phyloP scores from a whole-genome alignment of 1,140 invertebrate genomes.

The Phymorhynchus buccinoides region DNA sequence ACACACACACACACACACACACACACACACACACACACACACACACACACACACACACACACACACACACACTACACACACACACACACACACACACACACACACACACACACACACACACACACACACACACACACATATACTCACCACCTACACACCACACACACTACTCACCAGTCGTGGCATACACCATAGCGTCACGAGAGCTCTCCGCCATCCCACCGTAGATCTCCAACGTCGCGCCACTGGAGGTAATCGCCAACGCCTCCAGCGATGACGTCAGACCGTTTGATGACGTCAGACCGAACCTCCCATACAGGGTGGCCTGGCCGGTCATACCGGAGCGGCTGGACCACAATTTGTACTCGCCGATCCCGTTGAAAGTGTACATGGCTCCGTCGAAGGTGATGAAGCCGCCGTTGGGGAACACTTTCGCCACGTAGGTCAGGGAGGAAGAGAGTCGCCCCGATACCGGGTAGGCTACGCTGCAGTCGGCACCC shows the following conservation, averaged over 20 bases:
- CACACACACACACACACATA: slow-evolving; percentile 4
- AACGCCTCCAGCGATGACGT: neutral
- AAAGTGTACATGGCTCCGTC: neutral
- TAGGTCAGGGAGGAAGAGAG: neutral
- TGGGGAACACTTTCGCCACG: neutral
- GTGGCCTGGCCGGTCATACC: neutral
- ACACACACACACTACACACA: too few relatives aligned
- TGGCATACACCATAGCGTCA: neutral
- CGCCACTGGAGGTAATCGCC: neutral
- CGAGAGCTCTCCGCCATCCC: neutral
- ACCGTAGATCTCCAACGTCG: neutral
- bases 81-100: neutral
- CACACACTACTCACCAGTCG: neutral
- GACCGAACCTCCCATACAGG: neutral
- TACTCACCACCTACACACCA: neutral
- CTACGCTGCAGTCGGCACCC: neutral
- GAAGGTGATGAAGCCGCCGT: slow-evolving; percentile 4
- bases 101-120: slow-evolving; percentile 17
- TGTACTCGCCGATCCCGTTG: slow-evolving; percentile 11
- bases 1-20: slow-evolving; percentile 1
- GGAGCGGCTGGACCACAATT: neutral
- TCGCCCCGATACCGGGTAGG: neutral
- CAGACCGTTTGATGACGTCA: slow-evolving; percentile 13
- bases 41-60: too few relatives aligned
- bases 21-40: neutral